Evolutionary conservation across 35 echinoderm and acorn worm species (phyloP), one percentile per base, ranked within the genome.

Genomic region (Amphiura filiformis): DNA sequence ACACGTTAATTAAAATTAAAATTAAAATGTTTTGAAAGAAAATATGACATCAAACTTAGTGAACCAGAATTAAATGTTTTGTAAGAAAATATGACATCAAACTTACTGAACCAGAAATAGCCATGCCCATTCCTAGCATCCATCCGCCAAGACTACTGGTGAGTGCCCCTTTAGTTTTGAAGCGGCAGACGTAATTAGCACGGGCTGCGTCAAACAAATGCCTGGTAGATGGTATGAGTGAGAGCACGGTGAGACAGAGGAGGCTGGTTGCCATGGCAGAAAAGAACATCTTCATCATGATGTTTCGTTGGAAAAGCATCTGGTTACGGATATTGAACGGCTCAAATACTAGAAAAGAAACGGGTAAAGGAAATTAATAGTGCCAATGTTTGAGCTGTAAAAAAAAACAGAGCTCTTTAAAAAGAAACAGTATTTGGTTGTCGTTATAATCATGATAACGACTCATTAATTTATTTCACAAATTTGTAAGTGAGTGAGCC

Each of bases 201-300:
- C 96, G 77, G 20, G 93, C 90, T n/a, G 57, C 34, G 23, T 80
- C 26, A 56, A 99, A 94, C 39, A 79, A 56, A 20, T 38, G 32
- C n/a, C 84, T 76, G 0, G 93, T 93, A n/a, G 39, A 30, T 35
- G 96, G 90, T 13, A 98, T 36, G 18, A 99, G 64, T n/a, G 96
- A 94, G 33, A 99, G 79, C 0, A 92, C 31, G 18, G 90, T 42
- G 30, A 98, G 88, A 32, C 92, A 88, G 14, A 92, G 49, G 26
- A 94, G 90, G 80, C 93, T 92, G 18, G 92, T 39, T 0, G 93
- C 57, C 28, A 98, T 81, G 26, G 92, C 92, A 39, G 82, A 87
- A 0, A 98, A 39, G 30, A 98, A 98, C 92, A 94, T 98, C 87
- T 98, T 98, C 22, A 94, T 61, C 96, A 98, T 94, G 20, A 94